These are phyloP conservation scores for Brotogeris chrysoptera DNA, from an alignment of 2,797 vertebrate genomes.

Conservation along the genomic window DNA sequence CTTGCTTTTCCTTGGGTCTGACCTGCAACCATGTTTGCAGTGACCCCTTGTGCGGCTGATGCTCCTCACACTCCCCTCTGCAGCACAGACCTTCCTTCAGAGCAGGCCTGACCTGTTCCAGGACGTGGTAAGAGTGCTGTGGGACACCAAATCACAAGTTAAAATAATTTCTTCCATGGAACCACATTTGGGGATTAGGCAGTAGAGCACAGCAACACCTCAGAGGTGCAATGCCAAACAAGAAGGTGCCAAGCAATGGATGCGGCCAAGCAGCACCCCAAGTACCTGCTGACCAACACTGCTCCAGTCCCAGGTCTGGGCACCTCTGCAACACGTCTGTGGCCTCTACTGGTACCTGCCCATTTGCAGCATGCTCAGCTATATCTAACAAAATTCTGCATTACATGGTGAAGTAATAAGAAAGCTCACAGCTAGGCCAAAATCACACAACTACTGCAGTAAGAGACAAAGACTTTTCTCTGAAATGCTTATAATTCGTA, in stretches of 20 bases:
- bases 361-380: fast-evolving
- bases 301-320: background rate
- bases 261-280: background rate
- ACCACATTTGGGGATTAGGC: fast-evolving
- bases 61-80: background rate
- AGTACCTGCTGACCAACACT: no score
- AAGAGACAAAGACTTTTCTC: background rate
- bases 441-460: background rate
- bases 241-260: background rate
- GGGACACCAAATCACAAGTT: background rate
- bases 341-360: background rate
- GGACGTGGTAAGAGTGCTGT: background rate
- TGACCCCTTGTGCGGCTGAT: fast-evolving
- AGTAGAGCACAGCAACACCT: background rate
- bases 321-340: background rate
- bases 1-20: background rate
- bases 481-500: background rate
- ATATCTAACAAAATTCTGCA: background rate
- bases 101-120: background rate
- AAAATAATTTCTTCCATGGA: background rate
- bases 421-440: background rate
- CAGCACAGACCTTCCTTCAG: background rate
- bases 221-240: background rate
- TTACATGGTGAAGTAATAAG: fast-evolving
- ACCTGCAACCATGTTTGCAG: no score